Conservation (phyloP, 1,140 invertebrate species). For the Acromyrmex heyeri region DNA sequence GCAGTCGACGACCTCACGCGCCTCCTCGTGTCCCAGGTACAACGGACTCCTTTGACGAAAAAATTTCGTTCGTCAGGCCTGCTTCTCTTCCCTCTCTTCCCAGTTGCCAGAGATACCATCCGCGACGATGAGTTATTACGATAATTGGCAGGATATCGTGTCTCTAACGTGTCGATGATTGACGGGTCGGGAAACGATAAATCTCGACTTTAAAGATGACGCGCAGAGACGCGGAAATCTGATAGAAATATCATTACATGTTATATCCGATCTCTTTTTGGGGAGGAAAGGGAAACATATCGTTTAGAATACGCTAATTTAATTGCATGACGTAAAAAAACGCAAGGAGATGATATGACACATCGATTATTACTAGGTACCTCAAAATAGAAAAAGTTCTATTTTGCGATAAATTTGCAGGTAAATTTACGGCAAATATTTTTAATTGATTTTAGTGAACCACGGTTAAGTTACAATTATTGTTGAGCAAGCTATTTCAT, state of each 20-base stretch:
- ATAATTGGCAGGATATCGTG: constrained; percentile 60
- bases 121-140: constrained; percentile 40
- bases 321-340: constrained; percentile 3
- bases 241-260: constrained; percentile 51
- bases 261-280: constrained; percentile 16
- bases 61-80: constrained; percentile 37
- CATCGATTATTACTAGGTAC: neutral
- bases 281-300: neutral
- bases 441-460: neutral
- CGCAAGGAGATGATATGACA: neutral
- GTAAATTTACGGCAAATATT: neutral
- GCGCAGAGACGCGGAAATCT: neutral
- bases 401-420: neutral
- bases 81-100: neutral
- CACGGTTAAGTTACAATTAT: neutral
- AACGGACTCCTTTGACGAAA: constrained; percentile 55
- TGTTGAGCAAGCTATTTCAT: neutral
- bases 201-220: constrained; percentile 32
- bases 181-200: constrained; percentile 41
- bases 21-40: constrained; percentile 21
- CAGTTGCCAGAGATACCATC: constrained; percentile 6
- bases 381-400: neutral
- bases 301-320: neutral
- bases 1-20: constrained; percentile 28
- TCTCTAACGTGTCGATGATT: constrained; percentile 25